Percentiles rank a stretch among this genome's conserved stretches.
These are phyloP conservation scores for Sebastes iracundus DNA, from an alignment of 2,797 vertebrate genomes.

Conservation along the genomic window DNA sequence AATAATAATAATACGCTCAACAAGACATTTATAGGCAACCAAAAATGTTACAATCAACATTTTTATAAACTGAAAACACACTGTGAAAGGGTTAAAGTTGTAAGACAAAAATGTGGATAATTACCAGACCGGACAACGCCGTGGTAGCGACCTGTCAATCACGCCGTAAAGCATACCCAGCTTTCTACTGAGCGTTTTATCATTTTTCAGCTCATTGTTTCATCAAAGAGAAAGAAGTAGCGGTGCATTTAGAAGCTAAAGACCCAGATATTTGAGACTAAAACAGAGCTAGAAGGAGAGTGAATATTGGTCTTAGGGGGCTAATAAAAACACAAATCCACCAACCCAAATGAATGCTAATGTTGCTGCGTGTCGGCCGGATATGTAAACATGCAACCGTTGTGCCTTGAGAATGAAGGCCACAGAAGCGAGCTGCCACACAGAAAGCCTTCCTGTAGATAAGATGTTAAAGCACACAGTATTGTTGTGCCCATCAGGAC, in stretches of 20 bases:
- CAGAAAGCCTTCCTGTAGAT: constrained; percentile 61
- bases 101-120: rapidly evolving
- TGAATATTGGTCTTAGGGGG: too few species aligned
- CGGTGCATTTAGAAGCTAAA: background rate
- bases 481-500: background rate
- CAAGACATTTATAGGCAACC: too few species aligned
- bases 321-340: background rate
- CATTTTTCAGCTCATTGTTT: background rate
- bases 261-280: background rate
- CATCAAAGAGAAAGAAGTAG: background rate
- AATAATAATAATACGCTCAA: too few species aligned
- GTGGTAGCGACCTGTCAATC: too few species aligned
- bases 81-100: too few species aligned
- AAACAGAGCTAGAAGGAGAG: background rate
- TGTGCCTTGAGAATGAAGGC: constrained; percentile 11
- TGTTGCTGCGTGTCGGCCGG: background rate
- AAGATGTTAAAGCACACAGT: constrained; percentile 6
- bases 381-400: background rate
- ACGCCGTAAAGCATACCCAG: too few species aligned
- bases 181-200: background rate
- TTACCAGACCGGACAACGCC: too few species aligned
- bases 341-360: background rate
- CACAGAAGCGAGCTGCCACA: background rate
- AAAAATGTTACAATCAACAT: too few species aligned
- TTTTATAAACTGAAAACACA: too few species aligned